Conservation (phyloP, 1,140 invertebrate genomes). For the Armadillidium nasatum region DNA sequence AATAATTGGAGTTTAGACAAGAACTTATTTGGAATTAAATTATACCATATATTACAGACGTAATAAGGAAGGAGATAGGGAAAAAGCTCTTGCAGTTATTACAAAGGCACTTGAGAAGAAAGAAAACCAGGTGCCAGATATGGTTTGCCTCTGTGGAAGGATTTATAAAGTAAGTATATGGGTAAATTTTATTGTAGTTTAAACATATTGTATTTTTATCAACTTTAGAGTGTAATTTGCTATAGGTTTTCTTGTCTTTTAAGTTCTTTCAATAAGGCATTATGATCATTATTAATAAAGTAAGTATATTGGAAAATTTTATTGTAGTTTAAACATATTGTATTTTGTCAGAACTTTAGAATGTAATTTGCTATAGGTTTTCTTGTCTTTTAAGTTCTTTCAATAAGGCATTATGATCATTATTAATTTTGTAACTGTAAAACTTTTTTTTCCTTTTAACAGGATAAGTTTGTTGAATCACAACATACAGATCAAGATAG, state of each 20-base stretch:
- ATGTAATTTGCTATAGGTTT: not conserved
- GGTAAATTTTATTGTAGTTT: too few relatives aligned
- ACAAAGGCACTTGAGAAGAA: slow-evolving; percentile 83
- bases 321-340: too few relatives aligned
- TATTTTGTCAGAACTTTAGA: too few relatives aligned
- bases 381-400: too few relatives aligned
- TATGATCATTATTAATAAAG: too few relatives aligned
- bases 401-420: too few relatives aligned
- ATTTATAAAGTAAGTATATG: slow-evolving; percentile 37
- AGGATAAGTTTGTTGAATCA: slow-evolving; percentile 97
- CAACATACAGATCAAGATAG: slow-evolving; percentile 82
- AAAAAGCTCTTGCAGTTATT: slow-evolving; percentile 87
- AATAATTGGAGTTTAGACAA: not conserved
- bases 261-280: too few relatives aligned
- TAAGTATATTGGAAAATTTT: too few relatives aligned
- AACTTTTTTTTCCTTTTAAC: not conserved
- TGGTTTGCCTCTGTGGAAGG: slow-evolving; percentile 77
- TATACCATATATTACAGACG: slow-evolving; percentile 56
- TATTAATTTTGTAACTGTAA: not conserved
- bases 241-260: too few relatives aligned
- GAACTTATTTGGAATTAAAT: not conserved
- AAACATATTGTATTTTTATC: too few relatives aligned
- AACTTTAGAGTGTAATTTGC: too few relatives aligned
- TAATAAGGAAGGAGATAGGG: slow-evolving; percentile 88
- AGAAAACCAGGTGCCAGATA: slow-evolving; percentile 91